These are phyloP conservation scores for Drosophila truncata DNA, from an alignment of 1,140 invertebrate species.

Conservation along the genomic window DNA sequence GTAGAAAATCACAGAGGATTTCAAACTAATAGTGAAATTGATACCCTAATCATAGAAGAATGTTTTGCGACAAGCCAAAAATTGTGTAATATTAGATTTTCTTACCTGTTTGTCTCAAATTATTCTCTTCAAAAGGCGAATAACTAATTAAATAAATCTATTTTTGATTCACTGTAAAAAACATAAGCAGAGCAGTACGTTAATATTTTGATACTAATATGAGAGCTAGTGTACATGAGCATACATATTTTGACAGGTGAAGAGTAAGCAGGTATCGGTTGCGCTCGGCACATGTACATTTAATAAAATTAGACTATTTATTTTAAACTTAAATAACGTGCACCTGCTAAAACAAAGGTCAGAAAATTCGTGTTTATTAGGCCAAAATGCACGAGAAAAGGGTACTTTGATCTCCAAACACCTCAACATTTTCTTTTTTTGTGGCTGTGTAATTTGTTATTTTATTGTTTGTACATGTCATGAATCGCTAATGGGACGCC, in stretches of 20 bases:
- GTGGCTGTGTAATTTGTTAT: constrained; percentile 44
- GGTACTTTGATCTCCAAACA: neutral
- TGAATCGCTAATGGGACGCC: constrained; percentile 58
- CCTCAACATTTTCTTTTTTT: neutral
- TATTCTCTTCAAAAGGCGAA: too few species aligned
- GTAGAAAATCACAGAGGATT: neutral
- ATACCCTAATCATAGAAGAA: neutral
- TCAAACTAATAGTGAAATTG: neutral
- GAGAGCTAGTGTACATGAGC: too few species aligned
- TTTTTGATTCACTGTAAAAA: neutral
- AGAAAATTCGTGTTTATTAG: neutral
- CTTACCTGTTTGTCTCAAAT: too few species aligned
- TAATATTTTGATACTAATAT: neutral
- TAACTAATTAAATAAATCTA: too few species aligned
- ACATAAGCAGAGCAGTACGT: neutral
- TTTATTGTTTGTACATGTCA: constrained; percentile 68
- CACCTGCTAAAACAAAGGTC: neutral
- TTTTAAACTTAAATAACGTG: neutral
- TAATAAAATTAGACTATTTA: neutral
- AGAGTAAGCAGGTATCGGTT: neutral
- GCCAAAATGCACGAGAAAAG: neutral
- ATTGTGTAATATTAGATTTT: neutral
- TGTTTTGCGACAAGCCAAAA: neutral
- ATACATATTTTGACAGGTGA: neutral
- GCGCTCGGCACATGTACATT: neutral